Percentiles rank a stretch among this genome's conserved stretches.
phyloP scores from a whole-genome alignment of 2,113 vertebrate species.

The Rhinogobius similis region DNA sequence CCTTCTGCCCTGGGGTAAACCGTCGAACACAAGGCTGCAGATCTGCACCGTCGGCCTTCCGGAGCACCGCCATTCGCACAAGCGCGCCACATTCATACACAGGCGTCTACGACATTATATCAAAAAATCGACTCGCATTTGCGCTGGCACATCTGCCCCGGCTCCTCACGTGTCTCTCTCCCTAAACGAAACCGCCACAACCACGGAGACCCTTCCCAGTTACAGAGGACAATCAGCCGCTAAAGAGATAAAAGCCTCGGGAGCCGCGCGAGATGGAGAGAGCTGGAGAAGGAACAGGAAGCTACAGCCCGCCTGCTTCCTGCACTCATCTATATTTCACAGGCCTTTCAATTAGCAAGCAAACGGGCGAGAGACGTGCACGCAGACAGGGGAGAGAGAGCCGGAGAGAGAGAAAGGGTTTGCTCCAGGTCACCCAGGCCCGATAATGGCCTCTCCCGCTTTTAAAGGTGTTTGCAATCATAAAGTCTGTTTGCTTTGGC shows the following conservation, averaged over 20 bases:
- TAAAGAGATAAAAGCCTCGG: conserved; percentile 61
- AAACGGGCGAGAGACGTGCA: conserved; percentile 31
- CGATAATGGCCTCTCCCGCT: conserved; percentile 40
- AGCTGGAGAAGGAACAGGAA: conserved; percentile 49
- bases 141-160: neutral
- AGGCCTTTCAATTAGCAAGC: conserved; percentile 67
- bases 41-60: too few relatives aligned
- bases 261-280: conserved; percentile 52
- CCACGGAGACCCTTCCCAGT: neutral
- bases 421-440: conserved; percentile 58
- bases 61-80: too few relatives aligned
- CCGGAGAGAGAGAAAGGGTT: conserved; percentile 24
- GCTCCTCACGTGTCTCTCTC: neutral
- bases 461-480: conserved; percentile 55
- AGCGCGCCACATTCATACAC: too few relatives aligned
- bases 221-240: conserved; percentile 15
- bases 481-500: conserved; percentile 61
- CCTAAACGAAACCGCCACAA: neutral
- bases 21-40: too few relatives aligned
- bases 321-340: conserved; percentile 70
- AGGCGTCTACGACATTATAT: too few relatives aligned
- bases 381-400: conserved; percentile 5
- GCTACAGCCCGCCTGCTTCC: conserved; percentile 52
- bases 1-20: too few relatives aligned
- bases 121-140: neutral